Base-by-base conservation (phyloP, 2,797 vertebrate species). In the Centroberyx gerrardi region DNA sequence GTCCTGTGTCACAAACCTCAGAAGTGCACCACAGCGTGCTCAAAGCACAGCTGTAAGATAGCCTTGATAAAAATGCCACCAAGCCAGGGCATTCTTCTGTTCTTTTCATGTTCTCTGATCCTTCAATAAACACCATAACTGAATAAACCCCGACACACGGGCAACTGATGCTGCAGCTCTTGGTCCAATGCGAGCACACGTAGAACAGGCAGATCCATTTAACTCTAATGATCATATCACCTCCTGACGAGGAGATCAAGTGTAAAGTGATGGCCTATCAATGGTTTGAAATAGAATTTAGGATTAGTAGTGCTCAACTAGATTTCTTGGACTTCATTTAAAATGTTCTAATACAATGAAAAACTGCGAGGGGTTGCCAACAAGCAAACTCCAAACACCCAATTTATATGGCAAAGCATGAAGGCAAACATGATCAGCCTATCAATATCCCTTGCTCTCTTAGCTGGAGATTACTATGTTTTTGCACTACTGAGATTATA, bases 61-160 rank as follows among this genome's bases (percentile, higher is more conserved):
- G 78, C 74, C 79, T 59, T 80, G 82, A 72, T 86, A 87, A 83
- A 80, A 90, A 83, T 51, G 76, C 65, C 68, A 74, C 67, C 71
- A 55, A 84, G 62, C 75, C 59, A 28, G 58, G 76, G 74, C 80
- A 79, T 86, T 85, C 65, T 70, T 15, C 62, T 81, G 59, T 76
- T 83, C 77, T 77, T 73, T 84, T 74, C 69, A 71, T 72, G 78
- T 71, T 55, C 72, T 77, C 67, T 74, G 59, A 84, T 77, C 53
- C 38, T 28, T 70, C 73, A 86, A 89, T 78, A 73, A 82, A 78
- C 68, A 65, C 31, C 40, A 76, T 46, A 59, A 72, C 61, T 22
- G 5, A 82, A 52, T 66, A 64, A 78, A 80, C 3, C 17, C 42
- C 63, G 68, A 52, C 54, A 68, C 75, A 72, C 62, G 48, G 27